phyloP scores from a whole-genome alignment of 1,140 invertebrate species.

The Hycleus cichorii region DNA sequence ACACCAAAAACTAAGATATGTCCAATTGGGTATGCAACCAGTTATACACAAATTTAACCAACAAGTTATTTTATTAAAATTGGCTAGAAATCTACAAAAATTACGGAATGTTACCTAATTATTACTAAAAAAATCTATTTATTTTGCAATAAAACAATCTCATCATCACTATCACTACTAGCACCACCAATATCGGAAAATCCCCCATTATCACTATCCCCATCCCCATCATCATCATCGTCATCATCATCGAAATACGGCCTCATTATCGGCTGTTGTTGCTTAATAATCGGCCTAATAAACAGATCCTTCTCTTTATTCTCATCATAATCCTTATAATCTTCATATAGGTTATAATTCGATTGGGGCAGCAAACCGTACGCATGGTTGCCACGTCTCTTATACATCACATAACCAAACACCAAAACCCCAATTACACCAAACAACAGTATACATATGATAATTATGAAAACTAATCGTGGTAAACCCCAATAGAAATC shows the following conservation, averaged over 20 bases:
- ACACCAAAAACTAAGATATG: too few relatives aligned
- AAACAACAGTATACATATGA: conserved; percentile 49
- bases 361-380: conserved; percentile 39
- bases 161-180: conserved; percentile 21
- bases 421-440: conserved; percentile 39
- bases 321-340: conserved; percentile 44
- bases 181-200: conserved; percentile 10
- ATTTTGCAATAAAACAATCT: conserved; percentile 23
- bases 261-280: conserved; percentile 32
- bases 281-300: conserved; percentile 44
- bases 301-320: conserved; percentile 58
- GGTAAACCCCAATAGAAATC: conserved; percentile 64
- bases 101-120: too few relatives aligned
- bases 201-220: conserved; percentile 3
- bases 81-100: too few relatives aligned
- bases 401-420: conserved; percentile 42
- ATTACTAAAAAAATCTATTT: too few relatives aligned
- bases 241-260: conserved; percentile 39
- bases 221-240: conserved; percentile 27
- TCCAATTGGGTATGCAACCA: too few relatives aligned
- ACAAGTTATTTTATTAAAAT: too few relatives aligned
- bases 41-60: too few relatives aligned
- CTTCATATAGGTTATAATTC: conserved; percentile 22
- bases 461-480: conserved; percentile 61
- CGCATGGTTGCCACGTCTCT: conserved; percentile 34